Conservation (phyloP, 2,888 invertebrate species). For the Parnassius apollo region DNA sequence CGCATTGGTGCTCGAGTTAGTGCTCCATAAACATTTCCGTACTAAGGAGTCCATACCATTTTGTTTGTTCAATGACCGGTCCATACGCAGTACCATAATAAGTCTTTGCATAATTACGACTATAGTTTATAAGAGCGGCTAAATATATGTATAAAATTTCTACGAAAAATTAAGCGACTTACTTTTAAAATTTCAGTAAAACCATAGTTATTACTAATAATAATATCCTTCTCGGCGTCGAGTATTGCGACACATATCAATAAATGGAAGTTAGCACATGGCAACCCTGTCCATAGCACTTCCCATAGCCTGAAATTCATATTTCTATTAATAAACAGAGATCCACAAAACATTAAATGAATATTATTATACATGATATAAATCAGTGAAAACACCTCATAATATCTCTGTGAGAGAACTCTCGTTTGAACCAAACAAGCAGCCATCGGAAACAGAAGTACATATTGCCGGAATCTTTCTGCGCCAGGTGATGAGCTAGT, state of each 20-base stretch:
- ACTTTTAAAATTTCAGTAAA: constrained; percentile 98
- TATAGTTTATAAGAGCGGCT: too few relatives aligned
- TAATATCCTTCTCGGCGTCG: constrained; percentile 90
- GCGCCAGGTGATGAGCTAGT: constrained; percentile 91
- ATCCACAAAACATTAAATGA: neutral
- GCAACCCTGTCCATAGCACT: constrained; percentile 96
- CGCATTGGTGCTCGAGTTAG: too few relatives aligned
- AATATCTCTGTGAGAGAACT: constrained; percentile 92
- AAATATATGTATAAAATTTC: too few relatives aligned
- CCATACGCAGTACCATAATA: too few relatives aligned
- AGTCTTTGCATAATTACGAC: too few relatives aligned
- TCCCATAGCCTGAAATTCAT: constrained; percentile 88
- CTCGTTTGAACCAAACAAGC: constrained; percentile 96
- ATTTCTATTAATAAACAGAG: too few relatives aligned
- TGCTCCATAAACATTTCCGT: too few relatives aligned
- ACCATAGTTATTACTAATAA: constrained; percentile 96
- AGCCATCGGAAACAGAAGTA: constrained; percentile 99
- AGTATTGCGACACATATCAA: constrained; percentile 96
- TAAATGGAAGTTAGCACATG: constrained; percentile 97
- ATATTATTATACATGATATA: neutral
- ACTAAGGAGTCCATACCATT: too few relatives aligned
- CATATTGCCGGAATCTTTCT: constrained; percentile 95
- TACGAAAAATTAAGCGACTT: constrained; percentile 35
- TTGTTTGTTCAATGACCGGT: too few relatives aligned
- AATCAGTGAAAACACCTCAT: constrained; percentile 77